Conservation (phyloP, 2,113 vertebrate genomes). For the Uropsilus gracilis region DNA sequence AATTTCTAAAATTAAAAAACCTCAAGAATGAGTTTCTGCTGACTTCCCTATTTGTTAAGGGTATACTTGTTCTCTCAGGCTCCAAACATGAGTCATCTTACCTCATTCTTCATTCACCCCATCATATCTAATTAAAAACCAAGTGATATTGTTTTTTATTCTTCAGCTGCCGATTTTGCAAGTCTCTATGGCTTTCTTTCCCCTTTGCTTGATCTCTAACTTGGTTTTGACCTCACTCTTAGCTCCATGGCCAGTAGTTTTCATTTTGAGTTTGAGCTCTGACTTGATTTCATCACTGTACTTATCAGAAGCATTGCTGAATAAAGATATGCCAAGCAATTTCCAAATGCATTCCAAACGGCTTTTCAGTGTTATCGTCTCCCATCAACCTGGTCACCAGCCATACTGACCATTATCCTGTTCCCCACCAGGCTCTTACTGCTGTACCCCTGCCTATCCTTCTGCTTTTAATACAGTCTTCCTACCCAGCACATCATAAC, state of each 20-base stretch:
- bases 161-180: constrained; percentile 20
- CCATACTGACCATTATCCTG: not conserved
- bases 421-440: not conserved
- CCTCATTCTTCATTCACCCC: constrained; percentile 13
- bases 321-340: not conserved
- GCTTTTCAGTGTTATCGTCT: not conserved
- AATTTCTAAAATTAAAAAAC: constrained; percentile 65
- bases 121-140: constrained; percentile 50
- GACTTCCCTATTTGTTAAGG: constrained; percentile 62
- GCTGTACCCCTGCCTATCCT: not conserved
- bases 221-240: not conserved
- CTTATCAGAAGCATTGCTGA: not conserved
- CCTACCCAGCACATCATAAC: not conserved
- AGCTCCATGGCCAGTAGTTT: not conserved
- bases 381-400: not conserved
- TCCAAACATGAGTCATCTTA: constrained; percentile 58
- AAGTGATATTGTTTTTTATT: not conserved
- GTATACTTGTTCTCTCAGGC: constrained; percentile 17
- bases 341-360: not conserved
- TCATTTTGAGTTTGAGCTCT: not conserved
- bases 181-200: constrained; percentile 31
- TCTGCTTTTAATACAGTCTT: not conserved
- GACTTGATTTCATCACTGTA: not conserved
- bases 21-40: constrained; percentile 51
- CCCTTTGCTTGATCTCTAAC: not conserved